Evolutionary conservation across 1,140 invertebrate species (phyloP), one percentile per base, ranked within the genome.

Genomic region (Listronotus bonariensis): DNA sequence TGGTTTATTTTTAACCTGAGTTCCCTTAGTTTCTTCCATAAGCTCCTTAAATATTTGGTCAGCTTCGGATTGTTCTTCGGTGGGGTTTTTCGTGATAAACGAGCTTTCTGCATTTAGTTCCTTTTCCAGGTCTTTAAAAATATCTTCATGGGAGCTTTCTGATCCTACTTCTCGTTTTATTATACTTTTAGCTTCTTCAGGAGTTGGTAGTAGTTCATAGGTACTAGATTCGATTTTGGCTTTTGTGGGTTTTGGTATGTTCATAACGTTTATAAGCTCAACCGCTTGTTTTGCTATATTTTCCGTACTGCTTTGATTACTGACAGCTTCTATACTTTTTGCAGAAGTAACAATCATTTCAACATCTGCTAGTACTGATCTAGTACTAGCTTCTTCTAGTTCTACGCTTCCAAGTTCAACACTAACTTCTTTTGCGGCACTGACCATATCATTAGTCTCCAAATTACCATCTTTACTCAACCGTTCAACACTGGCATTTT

Each of bases 11-110:
- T 51, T 12, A 14, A 2, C 34, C 3, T 42, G 14, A 11, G 40
- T 51, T 9, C 20, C 36, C n/a, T 65, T 70, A 6, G 70, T 68
- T 59, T 76, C 75, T 6, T 73, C 73, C 3, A 72, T n/a, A 5
- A 77, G 63, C 55, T 77, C 71, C 55, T 74, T 71, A 49, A 77
- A 77, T 18, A 77, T 74, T 36, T 64, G 43, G 8, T 73, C 62
- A 1, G 72, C 70, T 64, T 76, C 74, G 14, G 46, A 46, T 36
- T 72, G 65, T 46, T 71, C 63, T 38, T 74, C 68, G 12, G 72
- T 61, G 2, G 38, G n/a, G 20, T 5, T 26, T 26, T 26, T 26
- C 31, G 56, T 1, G 31, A n/a, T 26, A 36, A 61, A 41, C 1
- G 60, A 48, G 3, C 18, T 67, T 14, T 63, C 68, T 3, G 32